These are phyloP conservation scores for Montipora efflorescens DNA, from an alignment of 64 coral and sea anemone genomes.

Conservation along the genomic window DNA sequence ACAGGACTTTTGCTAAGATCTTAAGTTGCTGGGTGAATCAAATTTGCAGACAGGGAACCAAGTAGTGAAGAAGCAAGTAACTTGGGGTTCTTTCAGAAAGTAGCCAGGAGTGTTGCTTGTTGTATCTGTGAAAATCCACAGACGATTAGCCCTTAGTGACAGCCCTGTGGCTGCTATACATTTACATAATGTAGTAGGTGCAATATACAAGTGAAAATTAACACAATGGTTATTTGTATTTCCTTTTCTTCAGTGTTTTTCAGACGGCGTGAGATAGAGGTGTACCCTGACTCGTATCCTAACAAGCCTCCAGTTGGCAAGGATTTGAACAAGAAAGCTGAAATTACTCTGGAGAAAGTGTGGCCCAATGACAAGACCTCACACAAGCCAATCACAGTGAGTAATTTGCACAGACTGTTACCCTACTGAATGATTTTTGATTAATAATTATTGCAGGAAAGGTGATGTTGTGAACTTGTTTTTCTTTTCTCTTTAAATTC, in stretches of 20 bases:
- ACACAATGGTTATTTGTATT: background rate
- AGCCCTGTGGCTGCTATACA: too few species aligned
- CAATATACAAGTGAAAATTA: background rate
- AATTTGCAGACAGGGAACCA: too few species aligned
- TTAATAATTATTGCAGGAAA: too few species aligned
- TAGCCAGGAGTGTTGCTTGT: too few species aligned
- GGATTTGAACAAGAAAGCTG: conserved; percentile 93
- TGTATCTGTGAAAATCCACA: too few species aligned
- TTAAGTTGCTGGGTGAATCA: background rate
- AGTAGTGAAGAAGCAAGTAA: too few species aligned
- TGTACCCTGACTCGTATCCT: conserved; percentile 93
- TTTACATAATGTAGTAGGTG: too few species aligned
- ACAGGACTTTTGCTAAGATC: background rate
- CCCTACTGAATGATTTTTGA: too few species aligned
- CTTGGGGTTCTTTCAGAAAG: too few species aligned
- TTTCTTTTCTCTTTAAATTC: background rate
- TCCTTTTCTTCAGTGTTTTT: conserved; percentile 74
- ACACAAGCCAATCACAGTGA: conserved; percentile 88
- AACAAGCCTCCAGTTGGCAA: conserved; percentile 92
- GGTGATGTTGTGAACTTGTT: background rate
- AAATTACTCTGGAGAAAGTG: conserved; percentile 91
- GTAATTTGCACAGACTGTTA: background rate
- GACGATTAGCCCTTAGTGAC: too few species aligned
- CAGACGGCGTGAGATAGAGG: conserved; percentile 93
- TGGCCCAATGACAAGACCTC: conserved; percentile 98